Base-by-base conservation (phyloP, 1,140 invertebrate genomes). In the Drosophila bifasciata region DNA sequence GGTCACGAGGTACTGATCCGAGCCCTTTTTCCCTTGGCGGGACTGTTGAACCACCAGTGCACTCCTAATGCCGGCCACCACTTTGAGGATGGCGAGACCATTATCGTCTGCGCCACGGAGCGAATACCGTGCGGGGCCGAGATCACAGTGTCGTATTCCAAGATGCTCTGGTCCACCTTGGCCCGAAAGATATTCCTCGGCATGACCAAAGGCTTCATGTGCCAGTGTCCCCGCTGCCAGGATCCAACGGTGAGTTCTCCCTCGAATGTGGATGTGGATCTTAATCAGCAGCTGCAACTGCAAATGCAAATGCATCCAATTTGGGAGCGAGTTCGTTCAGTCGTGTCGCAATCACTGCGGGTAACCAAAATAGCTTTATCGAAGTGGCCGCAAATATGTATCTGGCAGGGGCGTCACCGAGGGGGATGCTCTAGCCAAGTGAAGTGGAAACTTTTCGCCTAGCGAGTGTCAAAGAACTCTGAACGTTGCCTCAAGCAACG, bases 41-140 rank as follows among this genome's bases (percentile, higher is more conserved):
- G 94, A 13, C 91, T 97, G 28, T 93, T 96, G 85, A 96, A 96
- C 91, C 96, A 97, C 79, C 93, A 92, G 32, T 97, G 96, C 79
- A 92, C 93, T 8, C 95, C 96, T 1, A 97, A 97, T 83, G 95
- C 95, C 0, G 93, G 93, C 16, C 95, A 96, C 63, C 92, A 93
- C 41, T 96, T 94, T 63, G 93, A 94, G 67, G 78, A 91, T 4
- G 85, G 93, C 5, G 92, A 93, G 16, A 92, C 93, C 28, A 94
- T 97, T 91, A 92, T 93, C 13, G 93, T 95, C 0, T 93, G 92
- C 72, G 94, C 96, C 5, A 92, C 94, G 0, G 92, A 93, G 46
- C 91, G 93, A 5, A 96, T 97, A 49, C 72, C 89, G 15, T 90
- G 92, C 45, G 95, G 95, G 8, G 91, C 93, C 8, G 95, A 96